Evolutionary conservation across 2,113 vertebrate species (phyloP), one percentile per base, ranked within the genome.

Genomic region (Lampris megalopsis): DNA sequence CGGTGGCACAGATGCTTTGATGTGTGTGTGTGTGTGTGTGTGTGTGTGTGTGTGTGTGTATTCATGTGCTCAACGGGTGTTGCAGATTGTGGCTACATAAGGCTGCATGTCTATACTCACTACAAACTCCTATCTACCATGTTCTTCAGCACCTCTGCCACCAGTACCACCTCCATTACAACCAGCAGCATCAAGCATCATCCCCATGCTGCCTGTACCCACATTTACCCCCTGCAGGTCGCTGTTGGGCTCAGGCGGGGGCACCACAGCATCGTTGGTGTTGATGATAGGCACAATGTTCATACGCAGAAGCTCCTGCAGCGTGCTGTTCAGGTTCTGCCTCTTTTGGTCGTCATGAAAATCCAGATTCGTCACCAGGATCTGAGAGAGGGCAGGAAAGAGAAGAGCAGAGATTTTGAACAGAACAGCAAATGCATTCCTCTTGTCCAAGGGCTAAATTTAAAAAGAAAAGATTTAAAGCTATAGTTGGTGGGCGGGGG

Each of bases 221-320:
- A 97, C 96, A 96, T 97, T 97, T 97, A 99, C 97, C 96, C 98
- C 98, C 95, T 98, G 97, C 40, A 99, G 96, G 89, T 99, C 98
- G 80, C 96, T 98, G 88, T 98, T 97, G 56, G 97, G 97, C 85
- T 99, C 97, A 37, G 97, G 97, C 50, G 98, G 98, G 47, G 98
- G 96, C 83, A 97, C 97, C 68, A 99, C 98, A 3, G 98, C 98
- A 7, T 99, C 98, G 0, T 99, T 99, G 59, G 98, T 99, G 89
- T 99, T 99, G 90, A 99, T 95, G 81, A 99, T 99, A 80, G 98
- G 98, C 52, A 99, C 97, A 1, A 99, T 99, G 92, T 99, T 99
- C 98, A 99, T 99, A 53, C 95, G 94, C 43, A 99, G 91, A 75
- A 99, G 95, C 82, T 99, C 98, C 1, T 96, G 96, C 43, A 99